These are phyloP conservation scores for Tylochromis polylepis DNA, from an alignment of 2,113 vertebrate species.

Conservation along the genomic window DNA sequence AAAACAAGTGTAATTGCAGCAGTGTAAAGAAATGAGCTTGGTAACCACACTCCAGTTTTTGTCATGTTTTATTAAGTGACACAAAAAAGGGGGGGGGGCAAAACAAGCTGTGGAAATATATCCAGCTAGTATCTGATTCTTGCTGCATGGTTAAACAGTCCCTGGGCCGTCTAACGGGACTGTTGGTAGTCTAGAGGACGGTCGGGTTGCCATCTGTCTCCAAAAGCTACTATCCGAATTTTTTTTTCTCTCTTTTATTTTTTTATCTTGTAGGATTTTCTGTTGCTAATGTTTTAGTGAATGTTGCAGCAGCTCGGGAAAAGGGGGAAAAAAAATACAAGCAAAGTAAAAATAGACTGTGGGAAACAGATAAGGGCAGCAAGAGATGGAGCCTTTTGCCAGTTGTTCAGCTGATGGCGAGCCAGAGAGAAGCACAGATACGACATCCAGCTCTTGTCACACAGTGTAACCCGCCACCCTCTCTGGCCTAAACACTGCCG, in stretches of 20 bases:
- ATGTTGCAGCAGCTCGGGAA: neutral
- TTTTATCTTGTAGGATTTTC: neutral
- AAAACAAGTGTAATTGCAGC: neutral
- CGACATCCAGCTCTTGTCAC: constrained; percentile 42
- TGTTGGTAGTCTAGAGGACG: neutral
- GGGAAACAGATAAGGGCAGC: constrained; percentile 33
- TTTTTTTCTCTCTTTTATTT: neutral
- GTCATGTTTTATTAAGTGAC: constrained; percentile 32
- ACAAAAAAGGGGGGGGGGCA: too few species aligned
- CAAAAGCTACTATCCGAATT: neutral
- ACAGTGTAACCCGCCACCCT: neutral
- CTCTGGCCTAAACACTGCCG: neutral
- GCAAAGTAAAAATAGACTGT: constrained; percentile 50
- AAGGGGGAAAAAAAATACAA: neutral
- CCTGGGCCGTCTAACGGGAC: neutral
- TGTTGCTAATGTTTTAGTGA: neutral
- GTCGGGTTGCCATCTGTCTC: neutral
- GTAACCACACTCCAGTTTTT: neutral
- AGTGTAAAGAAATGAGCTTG: neutral
- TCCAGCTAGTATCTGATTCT: neutral
- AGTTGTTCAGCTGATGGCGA: constrained; percentile 18
- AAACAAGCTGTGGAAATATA: neutral
- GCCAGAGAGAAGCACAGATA: constrained; percentile 5
- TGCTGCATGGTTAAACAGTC: neutral
- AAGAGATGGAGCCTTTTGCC: constrained; percentile 17